Evolutionary conservation across 2,113 vertebrate genomes (phyloP).

Genomic region (Spea bombifrons): DNA sequence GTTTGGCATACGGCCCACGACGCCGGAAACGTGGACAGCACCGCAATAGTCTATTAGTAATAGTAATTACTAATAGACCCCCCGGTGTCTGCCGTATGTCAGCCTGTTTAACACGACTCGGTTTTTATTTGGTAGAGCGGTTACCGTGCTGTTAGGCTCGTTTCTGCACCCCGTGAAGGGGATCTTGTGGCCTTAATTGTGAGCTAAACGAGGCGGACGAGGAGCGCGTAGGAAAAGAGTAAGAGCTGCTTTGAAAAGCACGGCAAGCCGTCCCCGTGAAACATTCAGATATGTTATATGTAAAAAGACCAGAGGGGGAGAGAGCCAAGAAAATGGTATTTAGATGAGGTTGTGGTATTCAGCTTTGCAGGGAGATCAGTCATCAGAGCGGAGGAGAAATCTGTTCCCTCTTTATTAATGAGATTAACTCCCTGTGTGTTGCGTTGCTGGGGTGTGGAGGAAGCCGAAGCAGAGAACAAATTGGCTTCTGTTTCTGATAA

Average conservation of each 20-base stretch:
- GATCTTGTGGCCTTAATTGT: not conserved
- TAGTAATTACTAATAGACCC: too few relatives aligned
- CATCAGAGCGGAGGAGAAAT: constrained; percentile 39
- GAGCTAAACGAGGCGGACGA: not conserved
- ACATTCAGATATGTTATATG: constrained; percentile 21
- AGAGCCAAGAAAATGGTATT: constrained; percentile 33
- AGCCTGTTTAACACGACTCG: too few relatives aligned
- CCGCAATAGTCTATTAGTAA: too few relatives aligned
- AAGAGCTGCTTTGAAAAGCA: not conserved
- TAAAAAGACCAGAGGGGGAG: constrained; percentile 30
- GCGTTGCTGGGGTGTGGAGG: constrained; percentile 41
- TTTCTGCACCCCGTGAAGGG: too few relatives aligned
- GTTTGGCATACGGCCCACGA: too few relatives aligned
- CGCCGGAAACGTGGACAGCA: too few relatives aligned
- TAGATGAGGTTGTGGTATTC: constrained; percentile 27
- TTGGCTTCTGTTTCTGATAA: constrained; percentile 48
- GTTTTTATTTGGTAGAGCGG: too few relatives aligned
- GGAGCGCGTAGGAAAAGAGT: not conserved
- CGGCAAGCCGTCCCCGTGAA: constrained; percentile 11
- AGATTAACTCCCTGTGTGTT: constrained; percentile 48
- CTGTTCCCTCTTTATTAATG: constrained; percentile 44
- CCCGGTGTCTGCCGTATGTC: too few relatives aligned
- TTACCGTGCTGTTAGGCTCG: too few relatives aligned
- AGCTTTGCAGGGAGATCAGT: constrained; percentile 40
- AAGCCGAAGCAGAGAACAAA: constrained; percentile 41